Conservation (phyloP, 2,113 vertebrate genomes). For the Platanista minor region DNA sequence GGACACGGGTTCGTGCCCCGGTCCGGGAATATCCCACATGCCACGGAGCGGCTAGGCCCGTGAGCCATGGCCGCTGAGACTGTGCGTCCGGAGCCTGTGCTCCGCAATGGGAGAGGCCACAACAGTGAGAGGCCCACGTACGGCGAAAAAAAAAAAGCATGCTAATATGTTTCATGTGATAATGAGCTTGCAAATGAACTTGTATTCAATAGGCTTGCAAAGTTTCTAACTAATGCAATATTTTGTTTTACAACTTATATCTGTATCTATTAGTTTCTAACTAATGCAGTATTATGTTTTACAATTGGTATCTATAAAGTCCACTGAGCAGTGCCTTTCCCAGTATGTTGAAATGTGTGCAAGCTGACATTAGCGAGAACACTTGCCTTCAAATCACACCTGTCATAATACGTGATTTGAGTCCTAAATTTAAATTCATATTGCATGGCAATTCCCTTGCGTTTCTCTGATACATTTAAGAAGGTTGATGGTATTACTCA, state of each 20-base stretch:
- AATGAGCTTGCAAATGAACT: background rate
- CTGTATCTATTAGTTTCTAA: constrained; percentile 1
- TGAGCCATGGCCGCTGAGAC: no score
- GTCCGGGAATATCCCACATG: no score
- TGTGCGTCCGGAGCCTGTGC: no score
- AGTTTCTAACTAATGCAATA: background rate
- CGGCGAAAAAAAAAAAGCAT: no score
- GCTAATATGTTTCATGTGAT: background rate
- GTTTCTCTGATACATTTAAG: constrained; percentile 15
- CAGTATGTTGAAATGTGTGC: background rate
- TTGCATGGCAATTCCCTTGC: background rate
- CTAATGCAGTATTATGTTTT: background rate
- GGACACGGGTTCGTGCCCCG: no score
- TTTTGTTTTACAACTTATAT: background rate
- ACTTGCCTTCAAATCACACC: background rate
- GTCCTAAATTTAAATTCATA: constrained; percentile 40
- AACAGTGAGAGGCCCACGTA: no score
- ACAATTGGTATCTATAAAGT: background rate
- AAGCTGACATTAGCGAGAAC: background rate
- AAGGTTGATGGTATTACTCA: background rate
- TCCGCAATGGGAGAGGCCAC: no score
- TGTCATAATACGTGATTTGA: background rate
- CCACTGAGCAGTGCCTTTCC: background rate
- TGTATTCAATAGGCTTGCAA: background rate
- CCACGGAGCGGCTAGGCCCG: no score